These are phyloP conservation scores for Apis laboriosa DNA, from an alignment of 1,140 invertebrate species.

Conservation along the genomic window DNA sequence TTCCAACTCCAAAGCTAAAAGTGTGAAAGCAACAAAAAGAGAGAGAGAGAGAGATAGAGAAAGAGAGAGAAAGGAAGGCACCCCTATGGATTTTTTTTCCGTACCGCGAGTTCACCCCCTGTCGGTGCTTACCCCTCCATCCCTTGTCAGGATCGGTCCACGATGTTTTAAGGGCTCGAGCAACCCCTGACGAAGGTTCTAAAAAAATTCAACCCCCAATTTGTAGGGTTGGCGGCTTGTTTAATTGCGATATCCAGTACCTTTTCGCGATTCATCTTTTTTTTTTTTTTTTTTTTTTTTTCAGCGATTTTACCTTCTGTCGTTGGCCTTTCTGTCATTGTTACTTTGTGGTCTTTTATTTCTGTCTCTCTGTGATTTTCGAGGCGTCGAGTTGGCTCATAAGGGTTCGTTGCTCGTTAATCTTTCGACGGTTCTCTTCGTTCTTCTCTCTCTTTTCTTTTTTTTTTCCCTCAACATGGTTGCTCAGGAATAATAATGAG, in stretches of 20 bases:
- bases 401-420: constrained; percentile 69
- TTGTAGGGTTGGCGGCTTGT: constrained; percentile 74
- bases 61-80: constrained; percentile 53
- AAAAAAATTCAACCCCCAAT: constrained; percentile 78
- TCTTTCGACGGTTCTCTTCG: constrained; percentile 56
- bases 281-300: constrained; percentile 65
- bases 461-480: constrained; percentile 49
- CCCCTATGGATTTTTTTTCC: constrained; percentile 79
- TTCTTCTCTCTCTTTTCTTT: background rate
- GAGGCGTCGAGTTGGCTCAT: constrained; percentile 62
- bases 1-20: constrained; percentile 3
- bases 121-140: constrained; percentile 46
- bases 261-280: constrained; percentile 68
- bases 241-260: constrained; percentile 78
- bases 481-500: constrained; percentile 72
- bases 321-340: background rate
- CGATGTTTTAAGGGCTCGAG: constrained; percentile 63
- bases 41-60: constrained; percentile 27
- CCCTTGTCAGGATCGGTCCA: constrained; percentile 52
- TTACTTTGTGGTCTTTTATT: constrained; percentile 19
- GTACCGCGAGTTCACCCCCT: constrained; percentile 60
- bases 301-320: constrained; percentile 9
- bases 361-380: constrained; percentile 50
- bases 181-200: constrained; percentile 34
- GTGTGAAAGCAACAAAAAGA: constrained; percentile 9